Percentiles rank a stretch among this genome's conserved stretches.
Evolutionary conservation across 2,888 invertebrate genomes (phyloP).

Genomic region (Macrostomum cliftonense): DNA sequence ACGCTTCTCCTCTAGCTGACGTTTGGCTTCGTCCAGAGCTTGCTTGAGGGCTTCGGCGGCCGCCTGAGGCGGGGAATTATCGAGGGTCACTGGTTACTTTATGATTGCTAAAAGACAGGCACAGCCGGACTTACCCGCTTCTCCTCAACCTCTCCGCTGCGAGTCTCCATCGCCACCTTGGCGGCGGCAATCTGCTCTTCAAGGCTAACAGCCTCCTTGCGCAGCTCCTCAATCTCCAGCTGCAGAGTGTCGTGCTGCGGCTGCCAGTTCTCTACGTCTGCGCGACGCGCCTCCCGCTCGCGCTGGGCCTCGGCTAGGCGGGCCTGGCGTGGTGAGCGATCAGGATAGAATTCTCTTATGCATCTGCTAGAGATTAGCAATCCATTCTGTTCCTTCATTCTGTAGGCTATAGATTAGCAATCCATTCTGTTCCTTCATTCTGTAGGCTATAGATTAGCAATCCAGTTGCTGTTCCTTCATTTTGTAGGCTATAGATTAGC

Average conservation of each 20-base stretch:
- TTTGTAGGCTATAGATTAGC: no score
- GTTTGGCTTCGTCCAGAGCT: constrained; percentile 39
- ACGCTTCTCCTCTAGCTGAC: constrained; percentile 27
- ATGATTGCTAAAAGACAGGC: no score
- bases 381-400: no score
- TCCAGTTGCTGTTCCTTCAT: no score
- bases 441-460: no score
- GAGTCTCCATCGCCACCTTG: constrained; percentile 38
- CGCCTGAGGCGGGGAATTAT: neutral
- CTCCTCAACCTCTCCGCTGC: constrained; percentile 25
- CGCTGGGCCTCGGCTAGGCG: neutral
- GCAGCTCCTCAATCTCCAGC: constrained; percentile 57
- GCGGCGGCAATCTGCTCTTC: constrained; percentile 42
- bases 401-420: no score
- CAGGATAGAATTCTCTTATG: neutral
- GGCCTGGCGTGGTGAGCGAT: neutral
- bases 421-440: no score
- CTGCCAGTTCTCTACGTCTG: neutral
- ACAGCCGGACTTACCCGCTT: constrained; percentile 26
- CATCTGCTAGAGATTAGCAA: neutral
- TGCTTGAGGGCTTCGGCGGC: constrained; percentile 11
- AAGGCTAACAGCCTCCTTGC: constrained; percentile 46
- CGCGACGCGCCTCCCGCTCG: neutral
- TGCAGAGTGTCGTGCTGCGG: constrained; percentile 57
- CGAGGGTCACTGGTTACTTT: no score